Conservation (phyloP, 2,113 vertebrate genomes). For the Furnarius figulus region DNA sequence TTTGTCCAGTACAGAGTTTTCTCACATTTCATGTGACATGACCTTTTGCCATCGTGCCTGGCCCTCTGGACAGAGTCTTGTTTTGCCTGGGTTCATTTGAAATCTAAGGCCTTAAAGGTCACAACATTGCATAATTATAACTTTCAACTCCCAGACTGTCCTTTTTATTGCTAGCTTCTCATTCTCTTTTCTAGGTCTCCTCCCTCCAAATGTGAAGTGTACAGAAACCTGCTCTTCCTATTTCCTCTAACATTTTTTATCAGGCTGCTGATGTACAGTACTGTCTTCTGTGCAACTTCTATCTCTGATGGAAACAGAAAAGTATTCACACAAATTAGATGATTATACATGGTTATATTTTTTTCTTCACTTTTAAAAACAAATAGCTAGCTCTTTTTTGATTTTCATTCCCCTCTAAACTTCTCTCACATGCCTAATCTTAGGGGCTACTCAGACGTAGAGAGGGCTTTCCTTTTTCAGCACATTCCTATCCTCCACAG, state of each 20-base stretch:
- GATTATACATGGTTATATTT: neutral
- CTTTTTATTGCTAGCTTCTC: neutral
- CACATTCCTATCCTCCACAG: slow-evolving; percentile 22
- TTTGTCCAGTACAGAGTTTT: neutral
- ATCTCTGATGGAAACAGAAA: neutral
- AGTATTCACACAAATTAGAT: neutral
- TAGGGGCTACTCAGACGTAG: neutral
- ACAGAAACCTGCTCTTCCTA: neutral
- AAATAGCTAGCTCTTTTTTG: neutral
- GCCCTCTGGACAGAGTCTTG: neutral
- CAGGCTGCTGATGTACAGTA: neutral
- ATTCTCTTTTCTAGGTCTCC: neutral
- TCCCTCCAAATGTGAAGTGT: neutral
- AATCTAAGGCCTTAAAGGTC: slow-evolving; percentile 8
- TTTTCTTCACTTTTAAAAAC: neutral
- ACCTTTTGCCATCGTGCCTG: neutral
- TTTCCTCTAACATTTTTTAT: neutral
- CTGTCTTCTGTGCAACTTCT: neutral
- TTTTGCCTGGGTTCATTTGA: slow-evolving; percentile 11
- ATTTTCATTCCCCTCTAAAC: neutral
- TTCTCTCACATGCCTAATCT: neutral
- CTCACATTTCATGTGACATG: neutral
- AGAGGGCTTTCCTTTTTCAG: slow-evolving; percentile 44
- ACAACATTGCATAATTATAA: rapidly evolving
- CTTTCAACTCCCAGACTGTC: neutral